Percentiles rank a stretch among this genome's conserved stretches.
phyloP scores from a whole-genome alignment of 1,140 invertebrate genomes.

The Coboldia fuscipes region DNA sequence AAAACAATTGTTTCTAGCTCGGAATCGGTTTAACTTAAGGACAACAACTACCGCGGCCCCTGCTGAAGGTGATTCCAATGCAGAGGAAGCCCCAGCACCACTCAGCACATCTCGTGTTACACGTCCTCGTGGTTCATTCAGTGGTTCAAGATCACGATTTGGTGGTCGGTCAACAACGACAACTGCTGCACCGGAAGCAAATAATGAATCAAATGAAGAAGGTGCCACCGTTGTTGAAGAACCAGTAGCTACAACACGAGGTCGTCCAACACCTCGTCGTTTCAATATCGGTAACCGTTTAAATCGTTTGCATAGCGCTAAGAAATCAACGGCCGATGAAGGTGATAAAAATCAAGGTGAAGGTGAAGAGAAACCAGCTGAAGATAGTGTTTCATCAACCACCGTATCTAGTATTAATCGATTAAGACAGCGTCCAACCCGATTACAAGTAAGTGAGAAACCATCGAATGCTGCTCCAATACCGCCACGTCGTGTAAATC shows the following conservation, averaged over 20 bases:
- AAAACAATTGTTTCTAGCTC: conserved; percentile 11
- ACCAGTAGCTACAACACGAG: conserved; percentile 8
- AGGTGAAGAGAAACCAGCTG: conserved; percentile 7
- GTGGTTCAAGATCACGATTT: conserved; percentile 24
- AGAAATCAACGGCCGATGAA: conserved; percentile 10
- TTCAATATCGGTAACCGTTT: no score
- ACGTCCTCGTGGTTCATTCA: no score
- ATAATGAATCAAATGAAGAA: conserved; percentile 10
- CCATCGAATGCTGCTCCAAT: conserved; percentile 7
- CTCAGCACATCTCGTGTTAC: no score
- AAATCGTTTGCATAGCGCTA: no score
- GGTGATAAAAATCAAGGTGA: conserved; percentile 8
- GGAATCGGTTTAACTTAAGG: conserved; percentile 18
- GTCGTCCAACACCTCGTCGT: conserved; percentile 16
- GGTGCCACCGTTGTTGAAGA: conserved; percentile 21
- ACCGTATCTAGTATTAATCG: conserved; percentile 14
- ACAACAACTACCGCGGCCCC: conserved; percentile 11
- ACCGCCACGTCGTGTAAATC: conserved; percentile 9
- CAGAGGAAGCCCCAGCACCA: no score
- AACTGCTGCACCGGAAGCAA: conserved; percentile 18
- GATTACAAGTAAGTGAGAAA: conserved; percentile 17
- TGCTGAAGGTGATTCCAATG: conserved; percentile 10
- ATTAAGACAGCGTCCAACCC: conserved; percentile 16
- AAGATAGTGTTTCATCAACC: conserved; percentile 7
- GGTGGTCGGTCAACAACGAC: conserved; percentile 23